Conservation (phyloP, 2,113 vertebrate species). For the Corythaixoides concolor region DNA sequence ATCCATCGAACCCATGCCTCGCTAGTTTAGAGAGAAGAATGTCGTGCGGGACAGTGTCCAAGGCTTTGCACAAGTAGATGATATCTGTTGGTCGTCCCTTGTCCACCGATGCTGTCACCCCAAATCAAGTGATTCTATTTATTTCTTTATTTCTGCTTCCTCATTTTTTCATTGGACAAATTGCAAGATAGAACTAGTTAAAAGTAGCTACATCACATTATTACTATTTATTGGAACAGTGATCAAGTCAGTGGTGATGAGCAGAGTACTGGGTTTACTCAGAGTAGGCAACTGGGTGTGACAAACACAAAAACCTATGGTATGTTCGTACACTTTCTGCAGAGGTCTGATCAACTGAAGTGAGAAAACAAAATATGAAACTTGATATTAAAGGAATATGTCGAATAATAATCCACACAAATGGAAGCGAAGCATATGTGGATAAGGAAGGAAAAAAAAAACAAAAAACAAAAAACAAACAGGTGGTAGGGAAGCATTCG, state of each 20-base stretch:
- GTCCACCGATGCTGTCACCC: too few species aligned
- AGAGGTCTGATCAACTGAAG: neutral
- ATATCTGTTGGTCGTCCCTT: too few species aligned
- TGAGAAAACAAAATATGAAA: neutral
- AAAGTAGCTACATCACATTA: neutral
- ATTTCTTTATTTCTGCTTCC: neutral
- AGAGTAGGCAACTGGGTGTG: neutral
- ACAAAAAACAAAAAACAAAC: neutral
- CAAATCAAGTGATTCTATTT: too few species aligned
- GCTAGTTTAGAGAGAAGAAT: too few species aligned
- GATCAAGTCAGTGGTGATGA: neutral
- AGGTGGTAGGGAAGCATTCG: neutral
- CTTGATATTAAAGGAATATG: neutral
- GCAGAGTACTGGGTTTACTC: neutral
- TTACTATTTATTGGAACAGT: neutral
- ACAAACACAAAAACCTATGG: neutral
- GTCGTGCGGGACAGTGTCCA: too few species aligned
- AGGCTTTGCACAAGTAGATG: too few species aligned
- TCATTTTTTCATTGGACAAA: neutral
- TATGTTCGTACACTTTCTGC: neutral
- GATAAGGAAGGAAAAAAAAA: neutral
- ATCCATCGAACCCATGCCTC: too few species aligned
- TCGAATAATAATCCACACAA: neutral
- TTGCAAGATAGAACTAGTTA: neutral
- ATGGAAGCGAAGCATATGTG: neutral